Evolutionary conservation across 2,888 invertebrate genomes (phyloP).

Genomic region (Globia sparganii): DNA sequence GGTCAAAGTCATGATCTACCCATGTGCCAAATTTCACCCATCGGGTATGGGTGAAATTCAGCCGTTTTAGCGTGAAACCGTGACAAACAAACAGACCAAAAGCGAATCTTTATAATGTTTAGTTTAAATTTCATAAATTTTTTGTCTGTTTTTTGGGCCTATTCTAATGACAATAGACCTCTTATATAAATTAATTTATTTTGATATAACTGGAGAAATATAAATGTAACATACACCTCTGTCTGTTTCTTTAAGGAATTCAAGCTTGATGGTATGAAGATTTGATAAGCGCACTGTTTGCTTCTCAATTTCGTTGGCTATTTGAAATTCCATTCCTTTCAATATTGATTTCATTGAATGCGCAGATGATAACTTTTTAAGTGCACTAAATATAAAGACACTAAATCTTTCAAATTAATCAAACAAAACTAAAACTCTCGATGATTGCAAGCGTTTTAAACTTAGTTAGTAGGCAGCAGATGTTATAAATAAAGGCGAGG

Average conservation of each 20-base stretch:
- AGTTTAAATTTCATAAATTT: too few relatives aligned
- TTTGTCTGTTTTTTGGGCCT: too few relatives aligned
- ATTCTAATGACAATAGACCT: too few relatives aligned
- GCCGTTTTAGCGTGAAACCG: too few relatives aligned
- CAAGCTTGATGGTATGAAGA: not conserved
- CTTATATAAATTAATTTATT: too few relatives aligned
- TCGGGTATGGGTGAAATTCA: too few relatives aligned
- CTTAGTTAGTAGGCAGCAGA: conserved; percentile 44
- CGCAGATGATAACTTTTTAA: not conserved
- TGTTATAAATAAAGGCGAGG: conserved; percentile 56
- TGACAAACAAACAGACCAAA: too few relatives aligned
- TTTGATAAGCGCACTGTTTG: not conserved
- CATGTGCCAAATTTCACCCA: too few relatives aligned
- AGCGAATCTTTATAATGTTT: too few relatives aligned
- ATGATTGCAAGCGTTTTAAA: conserved; percentile 50
- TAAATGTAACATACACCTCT: not conserved
- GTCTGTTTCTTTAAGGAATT: not conserved
- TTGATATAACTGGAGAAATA: too few relatives aligned
- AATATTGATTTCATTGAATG: not conserved
- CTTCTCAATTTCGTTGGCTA: not conserved
- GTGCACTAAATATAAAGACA: not conserved
- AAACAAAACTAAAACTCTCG: conserved; percentile 12
- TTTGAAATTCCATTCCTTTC: not conserved
- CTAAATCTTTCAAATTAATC: conserved; percentile 6
- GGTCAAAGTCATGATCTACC: too few relatives aligned